Evolutionary conservation across 2,888 invertebrate species (phyloP).

Genomic region (Neoascia interrupta): DNA sequence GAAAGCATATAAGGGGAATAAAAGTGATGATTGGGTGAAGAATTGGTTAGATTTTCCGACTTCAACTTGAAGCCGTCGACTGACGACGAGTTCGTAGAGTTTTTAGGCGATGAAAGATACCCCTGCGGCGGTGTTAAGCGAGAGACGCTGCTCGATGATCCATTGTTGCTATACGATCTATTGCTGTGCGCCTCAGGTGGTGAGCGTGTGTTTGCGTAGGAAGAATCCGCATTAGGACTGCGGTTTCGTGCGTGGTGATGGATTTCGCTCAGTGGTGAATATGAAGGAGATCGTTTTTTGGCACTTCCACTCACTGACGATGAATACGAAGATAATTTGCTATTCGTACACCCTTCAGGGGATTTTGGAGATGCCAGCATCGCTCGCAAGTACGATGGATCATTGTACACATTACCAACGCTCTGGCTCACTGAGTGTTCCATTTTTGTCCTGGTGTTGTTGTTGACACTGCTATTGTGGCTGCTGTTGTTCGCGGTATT

Average conservation of each 20-base stretch:
- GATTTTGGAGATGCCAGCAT: constrained; percentile 80
- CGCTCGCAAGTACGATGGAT: constrained; percentile 74
- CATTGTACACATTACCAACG: constrained; percentile 73
- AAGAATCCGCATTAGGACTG: constrained; percentile 71
- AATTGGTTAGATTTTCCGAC: constrained; percentile 65
- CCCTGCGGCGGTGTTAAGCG: constrained; percentile 53
- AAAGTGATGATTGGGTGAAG: constrained; percentile 72
- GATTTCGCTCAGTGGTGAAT: constrained; percentile 74
- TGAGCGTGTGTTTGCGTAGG: constrained; percentile 70
- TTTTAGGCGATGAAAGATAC: constrained; percentile 72
- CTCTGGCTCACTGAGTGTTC: constrained; percentile 76
- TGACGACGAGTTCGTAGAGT: constrained; percentile 71
- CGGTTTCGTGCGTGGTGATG: constrained; percentile 66
- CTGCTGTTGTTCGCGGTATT: constrained; percentile 69
- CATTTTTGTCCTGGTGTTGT: constrained; percentile 27
- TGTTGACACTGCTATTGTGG: constrained; percentile 74
- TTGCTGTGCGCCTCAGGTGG: constrained; percentile 72
- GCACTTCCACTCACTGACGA: constrained; percentile 58
- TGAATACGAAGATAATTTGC: constrained; percentile 54
- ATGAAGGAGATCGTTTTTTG: constrained; percentile 78
- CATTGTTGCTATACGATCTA: constrained; percentile 58
- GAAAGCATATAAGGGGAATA: constrained; percentile 76
- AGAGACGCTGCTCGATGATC: constrained; percentile 70
- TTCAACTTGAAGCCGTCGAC: constrained; percentile 65
- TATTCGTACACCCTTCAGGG: constrained; percentile 75